These are phyloP conservation scores for Drosophila watanabei DNA, from an alignment of 1,140 invertebrate genomes.

Conservation along the genomic window DNA sequence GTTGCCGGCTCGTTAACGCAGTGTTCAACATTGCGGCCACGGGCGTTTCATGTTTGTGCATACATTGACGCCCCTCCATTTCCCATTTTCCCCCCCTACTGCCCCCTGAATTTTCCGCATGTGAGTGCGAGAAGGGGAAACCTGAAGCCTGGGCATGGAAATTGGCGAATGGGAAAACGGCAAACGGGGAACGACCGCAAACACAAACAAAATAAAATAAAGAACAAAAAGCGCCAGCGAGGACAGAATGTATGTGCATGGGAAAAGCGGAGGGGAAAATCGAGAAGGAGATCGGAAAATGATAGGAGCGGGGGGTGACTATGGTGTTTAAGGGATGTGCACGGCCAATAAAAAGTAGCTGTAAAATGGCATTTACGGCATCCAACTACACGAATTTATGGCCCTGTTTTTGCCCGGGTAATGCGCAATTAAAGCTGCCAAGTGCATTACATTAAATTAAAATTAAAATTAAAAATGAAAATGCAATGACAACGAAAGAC, in stretches of 20 bases:
- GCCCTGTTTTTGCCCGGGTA: slow-evolving; percentile 61
- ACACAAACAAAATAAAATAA: slow-evolving; percentile 57
- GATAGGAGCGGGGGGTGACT: neutral
- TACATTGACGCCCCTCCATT: slow-evolving; percentile 37
- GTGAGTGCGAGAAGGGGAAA: slow-evolving; percentile 7
- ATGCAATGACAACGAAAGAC: slow-evolving; percentile 33
- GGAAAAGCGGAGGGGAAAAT: neutral
- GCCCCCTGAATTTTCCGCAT: neutral
- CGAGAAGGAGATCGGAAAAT: slow-evolving; percentile 7
- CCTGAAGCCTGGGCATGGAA: slow-evolving; percentile 23
- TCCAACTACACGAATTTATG: slow-evolving; percentile 75
- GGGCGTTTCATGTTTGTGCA: slow-evolving; percentile 70
- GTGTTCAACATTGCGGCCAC: slow-evolving; percentile 63
- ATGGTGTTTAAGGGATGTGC: slow-evolving; percentile 38
- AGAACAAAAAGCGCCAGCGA: slow-evolving; percentile 41
- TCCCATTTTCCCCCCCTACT: neutral
- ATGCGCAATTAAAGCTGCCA: slow-evolving; percentile 78
- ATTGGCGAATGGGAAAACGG: slow-evolving; percentile 46
- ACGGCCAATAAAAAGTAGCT: slow-evolving; percentile 74
- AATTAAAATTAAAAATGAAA: slow-evolving; percentile 59
- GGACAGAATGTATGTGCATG: slow-evolving; percentile 14
- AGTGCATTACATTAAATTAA: slow-evolving; percentile 81
- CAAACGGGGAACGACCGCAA: slow-evolving; percentile 60
- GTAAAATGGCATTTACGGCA: slow-evolving; percentile 78
- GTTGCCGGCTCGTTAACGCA: slow-evolving; percentile 65